Evolutionary conservation across 2,113 vertebrate species (phyloP).

Genomic region (Eublepharis macularius): DNA sequence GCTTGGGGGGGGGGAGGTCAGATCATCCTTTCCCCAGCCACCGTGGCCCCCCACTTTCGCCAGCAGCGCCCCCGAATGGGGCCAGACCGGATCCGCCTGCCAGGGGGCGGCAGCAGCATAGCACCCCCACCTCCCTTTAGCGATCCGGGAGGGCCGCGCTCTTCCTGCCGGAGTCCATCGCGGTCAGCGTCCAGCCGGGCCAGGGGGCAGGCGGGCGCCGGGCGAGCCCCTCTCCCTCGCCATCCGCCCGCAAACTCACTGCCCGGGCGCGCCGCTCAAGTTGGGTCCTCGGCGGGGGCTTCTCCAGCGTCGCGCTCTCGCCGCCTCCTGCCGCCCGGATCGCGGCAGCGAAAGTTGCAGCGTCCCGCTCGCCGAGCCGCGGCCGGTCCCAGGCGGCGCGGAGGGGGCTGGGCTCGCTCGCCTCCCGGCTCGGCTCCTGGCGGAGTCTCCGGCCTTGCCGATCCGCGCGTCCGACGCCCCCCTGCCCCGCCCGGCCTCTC

Average conservation of each 20-base stretch:
- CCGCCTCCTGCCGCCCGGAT: neutral
- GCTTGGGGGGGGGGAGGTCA: neutral
- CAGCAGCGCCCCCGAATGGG: neutral
- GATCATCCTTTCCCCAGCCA: neutral
- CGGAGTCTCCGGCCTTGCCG: too few species aligned
- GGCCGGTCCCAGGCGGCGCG: too few species aligned
- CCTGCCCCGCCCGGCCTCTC: too few species aligned
- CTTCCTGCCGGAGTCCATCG: neutral
- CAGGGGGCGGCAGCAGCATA: neutral
- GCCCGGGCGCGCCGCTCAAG: neutral
- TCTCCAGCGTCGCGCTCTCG: neutral
- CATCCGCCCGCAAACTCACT: neutral
- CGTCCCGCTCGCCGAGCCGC: too few species aligned
- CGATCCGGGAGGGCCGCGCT: neutral
- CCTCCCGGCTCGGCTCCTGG: too few species aligned
- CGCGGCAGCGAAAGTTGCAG: neutral
- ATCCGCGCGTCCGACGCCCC: too few species aligned
- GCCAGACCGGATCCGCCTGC: neutral
- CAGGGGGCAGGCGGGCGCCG: too few species aligned
- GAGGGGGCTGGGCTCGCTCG: too few species aligned
- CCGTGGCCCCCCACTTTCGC: neutral
- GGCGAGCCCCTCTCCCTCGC: neutral
- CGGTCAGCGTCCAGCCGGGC: neutral
- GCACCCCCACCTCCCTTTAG: neutral
- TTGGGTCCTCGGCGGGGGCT: neutral